These are phyloP conservation scores for Phortica variegata DNA, from an alignment of 1,140 invertebrate genomes.

Conservation along the genomic window DNA sequence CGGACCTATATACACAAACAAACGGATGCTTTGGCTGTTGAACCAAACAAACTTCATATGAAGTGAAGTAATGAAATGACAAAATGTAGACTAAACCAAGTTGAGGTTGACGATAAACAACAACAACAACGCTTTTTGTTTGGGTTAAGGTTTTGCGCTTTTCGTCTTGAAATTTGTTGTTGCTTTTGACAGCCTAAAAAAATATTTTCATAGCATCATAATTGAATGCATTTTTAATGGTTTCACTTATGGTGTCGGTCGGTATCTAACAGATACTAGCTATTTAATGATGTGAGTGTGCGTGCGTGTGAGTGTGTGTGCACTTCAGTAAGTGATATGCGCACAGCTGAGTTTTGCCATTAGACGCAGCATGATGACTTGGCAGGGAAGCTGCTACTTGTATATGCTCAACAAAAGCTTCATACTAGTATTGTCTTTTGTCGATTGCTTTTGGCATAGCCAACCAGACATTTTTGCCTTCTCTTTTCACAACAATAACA, in stretches of 20 bases:
- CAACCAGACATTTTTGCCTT: too few species aligned
- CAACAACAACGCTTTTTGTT: conserved; percentile 8
- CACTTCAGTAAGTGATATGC: too few species aligned
- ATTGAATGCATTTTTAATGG: too few species aligned
- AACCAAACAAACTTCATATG: conserved; percentile 1
- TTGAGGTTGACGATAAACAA: conserved; percentile 25
- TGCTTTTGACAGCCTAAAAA: conserved; percentile 34
- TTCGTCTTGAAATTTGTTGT: conserved; percentile 29
- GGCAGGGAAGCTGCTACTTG: too few species aligned
- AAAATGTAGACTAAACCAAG: conserved; percentile 45
- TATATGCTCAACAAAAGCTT: conserved; percentile 26
- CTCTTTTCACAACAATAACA: too few species aligned
- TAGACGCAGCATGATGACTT: too few species aligned
- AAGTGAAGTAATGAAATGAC: conserved; percentile 43
- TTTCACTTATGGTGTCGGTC: too few species aligned
- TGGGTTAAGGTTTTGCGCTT: not conserved
- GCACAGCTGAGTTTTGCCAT: too few species aligned
- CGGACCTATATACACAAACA: not conserved
- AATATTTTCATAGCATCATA: conserved; percentile 15
- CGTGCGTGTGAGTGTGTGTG: too few species aligned
- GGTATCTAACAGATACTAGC: too few species aligned
- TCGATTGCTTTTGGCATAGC: not conserved
- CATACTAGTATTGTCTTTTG: conserved; percentile 14
- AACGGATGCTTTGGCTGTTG: not conserved
- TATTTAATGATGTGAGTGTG: too few species aligned